These are phyloP conservation scores for Tretioscincus oriximinensis DNA, from an alignment of 2,113 vertebrate genomes.

Conservation along the genomic window DNA sequence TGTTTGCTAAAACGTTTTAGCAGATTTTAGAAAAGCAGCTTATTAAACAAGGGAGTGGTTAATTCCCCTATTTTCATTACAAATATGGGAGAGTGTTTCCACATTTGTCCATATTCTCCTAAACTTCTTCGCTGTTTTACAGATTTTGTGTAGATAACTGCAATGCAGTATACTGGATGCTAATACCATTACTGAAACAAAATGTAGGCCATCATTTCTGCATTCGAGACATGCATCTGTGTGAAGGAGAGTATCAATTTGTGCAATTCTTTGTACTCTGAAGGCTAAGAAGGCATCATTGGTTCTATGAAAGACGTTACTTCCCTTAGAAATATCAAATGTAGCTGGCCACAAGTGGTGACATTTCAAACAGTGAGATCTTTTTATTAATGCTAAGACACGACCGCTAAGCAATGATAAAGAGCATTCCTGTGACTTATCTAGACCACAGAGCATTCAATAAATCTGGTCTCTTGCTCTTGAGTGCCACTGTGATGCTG, in stretches of 20 bases:
- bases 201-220: not conserved
- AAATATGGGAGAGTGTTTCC: not conserved
- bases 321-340: slow-evolving; percentile 13
- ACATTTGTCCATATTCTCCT: not conserved
- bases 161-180: not conserved
- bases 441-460: not conserved
- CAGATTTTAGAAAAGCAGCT: not conserved
- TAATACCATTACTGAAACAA: slow-evolving; percentile 5
- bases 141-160: slow-evolving; percentile 7
- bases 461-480: slow-evolving; percentile 5
- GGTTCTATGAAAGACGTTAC: not conserved
- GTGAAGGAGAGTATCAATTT: slow-evolving; percentile 26
- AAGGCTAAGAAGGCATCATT: not conserved
- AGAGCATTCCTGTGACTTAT: slow-evolving; percentile 1
- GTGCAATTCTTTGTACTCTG: slow-evolving; percentile 15
- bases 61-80: not conserved
- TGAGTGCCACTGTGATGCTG: no score
- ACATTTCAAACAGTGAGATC: slow-evolving; percentile 1
- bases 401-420: slow-evolving; percentile 14
- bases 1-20: not conserved
- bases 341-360: not conserved
- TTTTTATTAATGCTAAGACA: slow-evolving; percentile 10
- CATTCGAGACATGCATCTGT: slow-evolving; percentile 23
- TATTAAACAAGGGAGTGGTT: not conserved
- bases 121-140: not conserved